phyloP scores from a whole-genome alignment of 2,888 invertebrate species.

The Xestia ashworthii region DNA sequence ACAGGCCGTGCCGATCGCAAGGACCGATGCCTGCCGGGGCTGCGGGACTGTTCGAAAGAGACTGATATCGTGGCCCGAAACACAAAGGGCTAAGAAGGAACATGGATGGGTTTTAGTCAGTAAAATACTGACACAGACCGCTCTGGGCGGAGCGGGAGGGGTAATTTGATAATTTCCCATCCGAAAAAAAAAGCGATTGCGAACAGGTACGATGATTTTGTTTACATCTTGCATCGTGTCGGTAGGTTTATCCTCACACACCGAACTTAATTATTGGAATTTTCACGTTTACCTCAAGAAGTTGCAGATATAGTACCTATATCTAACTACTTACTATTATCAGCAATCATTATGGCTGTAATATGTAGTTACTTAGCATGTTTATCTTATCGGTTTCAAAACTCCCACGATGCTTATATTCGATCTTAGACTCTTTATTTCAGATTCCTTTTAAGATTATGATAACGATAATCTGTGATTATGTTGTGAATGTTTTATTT shows the following conservation, averaged over 20 bases:
- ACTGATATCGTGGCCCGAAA: no score
- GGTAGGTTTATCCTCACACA: not conserved
- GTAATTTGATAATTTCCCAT: no score
- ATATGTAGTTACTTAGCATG: not conserved
- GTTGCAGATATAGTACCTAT: not conserved
- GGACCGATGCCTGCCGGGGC: no score
- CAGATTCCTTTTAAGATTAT: constrained; percentile 8
- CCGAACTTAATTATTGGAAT: not conserved
- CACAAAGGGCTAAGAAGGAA: no score
- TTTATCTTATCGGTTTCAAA: constrained; percentile 8
- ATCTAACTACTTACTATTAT: not conserved
- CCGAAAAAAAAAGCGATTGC: no score
- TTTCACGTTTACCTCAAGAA: not conserved
- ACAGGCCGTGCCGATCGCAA: no score
- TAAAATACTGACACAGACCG: no score
- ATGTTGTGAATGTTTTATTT: not conserved
- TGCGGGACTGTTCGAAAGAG: no score
- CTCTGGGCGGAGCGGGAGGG: no score
- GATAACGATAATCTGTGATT: constrained; percentile 1
- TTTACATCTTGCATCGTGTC: no score
- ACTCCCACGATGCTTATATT: not conserved
- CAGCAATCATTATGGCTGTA: not conserved
- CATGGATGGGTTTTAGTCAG: no score
- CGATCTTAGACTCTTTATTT: constrained; percentile 2
- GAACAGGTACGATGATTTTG: no score